Evolutionary conservation across 1,140 invertebrate genomes (phyloP), one percentile per base, ranked within the genome.

Genomic region (Magallana ariakensis): DNA sequence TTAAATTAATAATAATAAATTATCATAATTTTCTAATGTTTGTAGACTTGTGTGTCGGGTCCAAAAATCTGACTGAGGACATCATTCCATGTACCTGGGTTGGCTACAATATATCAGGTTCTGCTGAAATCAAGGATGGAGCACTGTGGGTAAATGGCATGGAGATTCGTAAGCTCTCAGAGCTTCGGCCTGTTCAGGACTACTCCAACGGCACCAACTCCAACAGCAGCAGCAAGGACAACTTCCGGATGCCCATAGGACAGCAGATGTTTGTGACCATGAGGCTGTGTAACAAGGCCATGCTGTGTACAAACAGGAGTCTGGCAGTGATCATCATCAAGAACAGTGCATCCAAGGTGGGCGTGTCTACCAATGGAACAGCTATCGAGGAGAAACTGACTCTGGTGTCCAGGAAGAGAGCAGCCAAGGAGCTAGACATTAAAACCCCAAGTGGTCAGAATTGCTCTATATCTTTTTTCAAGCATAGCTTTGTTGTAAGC

Each of bases 41-140:
- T 85, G n/a, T 80, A 90, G 89, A 90, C 53, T 88, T 88, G 55
- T 86, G 87, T 84, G 82, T 88, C 1, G 85, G 89, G 15, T 86
- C 85, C 56, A 46, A 55, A 33, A 80, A 75, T 66, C 46, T 82
- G 7, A 55, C 53, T 16, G 85, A 87, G n/a, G 89, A 90, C 66
- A 86, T 90, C 22, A 87, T 90, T 57, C 87, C 87, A n/a, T 85
- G 85, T 46, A 87, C 87, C 11, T 70, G 80, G 60, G 87, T 87
- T 22, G 85, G 82, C 19, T 60, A 83, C 26, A 87, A 84, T 55
- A 55, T 85, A 8, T 88, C 89, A 7, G 87, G 87, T 9, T 70
- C 57, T 1, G 83, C 86, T 33, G 53, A 58, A 53, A 87, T 90
- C n/a, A 85, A 87, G 11, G 57, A 85, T 81, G 89, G 89, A 1